A percentile compares a stretch with the other conserved stretches of the same genome.
Conservation (phyloP, 2,113 vertebrate species). For the Garra rufa region DNA sequence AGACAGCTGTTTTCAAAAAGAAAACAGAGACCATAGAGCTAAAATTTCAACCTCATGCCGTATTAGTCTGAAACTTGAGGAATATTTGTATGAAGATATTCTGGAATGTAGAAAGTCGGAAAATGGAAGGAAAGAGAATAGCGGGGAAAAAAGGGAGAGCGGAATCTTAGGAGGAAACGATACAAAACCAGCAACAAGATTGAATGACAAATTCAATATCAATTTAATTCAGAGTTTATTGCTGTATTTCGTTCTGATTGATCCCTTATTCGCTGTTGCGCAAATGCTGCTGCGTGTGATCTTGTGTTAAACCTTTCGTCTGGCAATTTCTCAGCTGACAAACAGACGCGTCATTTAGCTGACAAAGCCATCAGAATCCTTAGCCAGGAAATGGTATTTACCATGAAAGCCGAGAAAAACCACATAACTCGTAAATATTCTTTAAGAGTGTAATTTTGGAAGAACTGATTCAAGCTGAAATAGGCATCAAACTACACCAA, state of each 20-base stretch:
- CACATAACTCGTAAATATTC: conserved; percentile 62
- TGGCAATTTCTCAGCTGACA: conserved; percentile 56
- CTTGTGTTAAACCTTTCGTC: conserved; percentile 66
- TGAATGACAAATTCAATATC: conserved; percentile 64
- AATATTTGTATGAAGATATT: conserved; percentile 66
- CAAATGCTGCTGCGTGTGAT: conserved; percentile 62
- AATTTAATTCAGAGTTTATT: conserved; percentile 56
- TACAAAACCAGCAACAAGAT: conserved; percentile 62
- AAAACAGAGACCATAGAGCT: conserved; percentile 27
- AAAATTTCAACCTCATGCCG: conserved; percentile 57
- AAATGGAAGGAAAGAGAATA: conserved; percentile 16
- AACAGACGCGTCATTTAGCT: conserved; percentile 62
- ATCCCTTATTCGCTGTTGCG: conserved; percentile 44
- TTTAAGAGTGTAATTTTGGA: conserved; percentile 18
- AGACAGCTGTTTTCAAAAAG: conserved; percentile 1
- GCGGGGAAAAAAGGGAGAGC: not conserved
- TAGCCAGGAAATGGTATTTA: conserved; percentile 67
- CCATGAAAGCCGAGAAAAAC: conserved; percentile 57
- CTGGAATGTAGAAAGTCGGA: conserved; percentile 55
- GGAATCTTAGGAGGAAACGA: conserved; percentile 67
- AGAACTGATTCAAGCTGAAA: not conserved
- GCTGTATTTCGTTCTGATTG: conserved; percentile 33
- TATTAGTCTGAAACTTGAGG: conserved; percentile 54
- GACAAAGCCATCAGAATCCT: conserved; percentile 55
- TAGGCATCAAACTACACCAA: not conserved